Percentiles rank a stretch among this genome's conserved stretches.
Evolutionary conservation across 2,797 vertebrate species (phyloP).

Genomic region (Setipinna tenuifilis): DNA sequence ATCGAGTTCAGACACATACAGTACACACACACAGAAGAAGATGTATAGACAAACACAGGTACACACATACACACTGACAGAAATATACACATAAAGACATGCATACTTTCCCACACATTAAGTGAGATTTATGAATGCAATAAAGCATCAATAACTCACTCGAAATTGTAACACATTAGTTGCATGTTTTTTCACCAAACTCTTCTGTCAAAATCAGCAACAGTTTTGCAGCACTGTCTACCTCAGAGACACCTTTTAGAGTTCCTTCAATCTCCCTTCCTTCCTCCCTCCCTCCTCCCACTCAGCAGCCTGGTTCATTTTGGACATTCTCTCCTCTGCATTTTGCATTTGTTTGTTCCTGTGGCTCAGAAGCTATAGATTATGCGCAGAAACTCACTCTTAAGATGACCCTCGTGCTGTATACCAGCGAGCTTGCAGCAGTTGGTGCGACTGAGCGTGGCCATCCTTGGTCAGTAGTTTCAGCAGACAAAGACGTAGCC

Average conservation of each 20-base stretch:
- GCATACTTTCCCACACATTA: too few relatives aligned
- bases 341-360: neutral
- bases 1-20: neutral
- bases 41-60: neutral
- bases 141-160: neutral
- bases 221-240: neutral
- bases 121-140: neutral
- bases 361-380: neutral
- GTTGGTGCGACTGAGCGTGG: neutral
- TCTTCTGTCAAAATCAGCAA: neutral
- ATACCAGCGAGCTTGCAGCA: neutral
- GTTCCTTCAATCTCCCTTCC: neutral
- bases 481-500: neutral
- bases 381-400: neutral
- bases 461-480: too few relatives aligned
- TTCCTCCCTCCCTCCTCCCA: neutral
- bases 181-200: neutral
- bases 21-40: neutral
- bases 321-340: neutral
- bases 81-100: too few relatives aligned
- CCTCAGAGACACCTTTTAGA: neutral
- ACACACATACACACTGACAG: neutral
- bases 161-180: neutral
- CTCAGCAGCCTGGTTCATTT: neutral
- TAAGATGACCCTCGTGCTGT: neutral